A percentile compares a stretch with the other conserved stretches of the same genome.
phyloP scores from a whole-genome alignment of 2,888 invertebrate species.

The Zele albiditarsus region DNA sequence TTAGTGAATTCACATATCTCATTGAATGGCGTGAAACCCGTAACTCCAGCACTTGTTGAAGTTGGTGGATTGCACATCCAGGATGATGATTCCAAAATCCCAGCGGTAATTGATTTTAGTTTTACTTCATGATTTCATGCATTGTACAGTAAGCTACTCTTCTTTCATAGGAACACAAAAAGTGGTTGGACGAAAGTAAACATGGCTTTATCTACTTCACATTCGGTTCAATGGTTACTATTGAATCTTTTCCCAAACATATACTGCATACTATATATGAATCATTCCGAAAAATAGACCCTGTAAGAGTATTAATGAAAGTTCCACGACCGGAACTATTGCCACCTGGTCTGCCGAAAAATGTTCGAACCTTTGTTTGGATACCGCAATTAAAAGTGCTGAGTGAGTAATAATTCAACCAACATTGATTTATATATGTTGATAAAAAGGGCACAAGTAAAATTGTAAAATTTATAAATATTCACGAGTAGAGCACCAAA shows the following conservation, averaged over 20 bases:
- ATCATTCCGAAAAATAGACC: slow-evolving; percentile 58
- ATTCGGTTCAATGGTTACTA: slow-evolving; percentile 60
- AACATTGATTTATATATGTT: too few relatives aligned
- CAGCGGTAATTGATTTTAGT: slow-evolving; percentile 50
- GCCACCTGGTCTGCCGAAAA: slow-evolving; percentile 57
- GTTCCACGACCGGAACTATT: slow-evolving; percentile 48
- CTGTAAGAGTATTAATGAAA: slow-evolving; percentile 59
- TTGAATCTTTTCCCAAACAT: slow-evolving; percentile 56
- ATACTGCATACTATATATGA: slow-evolving; percentile 53
- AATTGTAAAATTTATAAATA: too few relatives aligned
- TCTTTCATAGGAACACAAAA: not conserved
- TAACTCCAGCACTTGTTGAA: slow-evolving; percentile 72
- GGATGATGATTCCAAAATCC: slow-evolving; percentile 56
- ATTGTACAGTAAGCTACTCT: not conserved
- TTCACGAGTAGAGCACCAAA: slow-evolving; percentile 61
- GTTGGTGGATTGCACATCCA: slow-evolving; percentile 76
- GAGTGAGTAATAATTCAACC: slow-evolving; percentile 45
- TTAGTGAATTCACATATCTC: slow-evolving; percentile 74
- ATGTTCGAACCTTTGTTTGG: slow-evolving; percentile 56
- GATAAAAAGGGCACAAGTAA: too few relatives aligned
- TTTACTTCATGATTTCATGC: not conserved
- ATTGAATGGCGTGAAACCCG: slow-evolving; percentile 72
- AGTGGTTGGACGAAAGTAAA: slow-evolving; percentile 54
- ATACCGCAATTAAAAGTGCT: slow-evolving; percentile 60
- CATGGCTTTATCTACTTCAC: slow-evolving; percentile 62